Percentiles rank a stretch among this genome's conserved stretches.
Evolutionary conservation across 2,888 invertebrate species (phyloP).

Genomic region (Cheilosia urbana): DNA sequence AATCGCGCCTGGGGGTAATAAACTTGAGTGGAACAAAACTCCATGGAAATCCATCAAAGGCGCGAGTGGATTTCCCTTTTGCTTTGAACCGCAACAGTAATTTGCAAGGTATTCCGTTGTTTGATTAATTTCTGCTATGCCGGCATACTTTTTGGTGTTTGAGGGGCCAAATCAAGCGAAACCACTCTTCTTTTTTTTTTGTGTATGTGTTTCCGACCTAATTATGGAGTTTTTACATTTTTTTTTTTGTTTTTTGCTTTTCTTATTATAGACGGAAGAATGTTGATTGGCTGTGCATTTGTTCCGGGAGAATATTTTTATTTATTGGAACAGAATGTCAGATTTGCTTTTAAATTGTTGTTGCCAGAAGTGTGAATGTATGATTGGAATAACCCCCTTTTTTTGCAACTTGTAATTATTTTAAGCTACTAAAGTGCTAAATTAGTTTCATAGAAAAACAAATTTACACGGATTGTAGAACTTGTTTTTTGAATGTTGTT

Average conservation of each 20-base stretch:
- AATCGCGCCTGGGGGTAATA: constrained; percentile 35
- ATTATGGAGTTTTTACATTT: constrained; percentile 9
- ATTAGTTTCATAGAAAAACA: no score
- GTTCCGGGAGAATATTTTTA: constrained; percentile 8
- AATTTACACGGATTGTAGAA: no score
- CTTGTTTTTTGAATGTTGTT: no score
- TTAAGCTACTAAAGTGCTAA: no score
- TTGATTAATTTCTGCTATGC: constrained; percentile 25
- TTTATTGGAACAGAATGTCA: not conserved
- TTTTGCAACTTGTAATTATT: no score
- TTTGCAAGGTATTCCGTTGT: constrained; percentile 47
- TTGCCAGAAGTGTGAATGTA: not conserved
- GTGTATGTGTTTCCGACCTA: constrained; percentile 41
- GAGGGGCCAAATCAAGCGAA: constrained; percentile 60
- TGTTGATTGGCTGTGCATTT: constrained; percentile 6
- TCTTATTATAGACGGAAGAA: constrained; percentile 1
- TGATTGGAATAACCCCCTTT: no score
- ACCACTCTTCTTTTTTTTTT: constrained; percentile 10
- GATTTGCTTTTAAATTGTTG: not conserved
- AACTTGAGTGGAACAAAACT: constrained; percentile 42
- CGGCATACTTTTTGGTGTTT: constrained; percentile 40
- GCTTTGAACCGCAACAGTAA: constrained; percentile 63
- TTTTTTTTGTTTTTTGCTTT: not conserved
- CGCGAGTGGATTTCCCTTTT: constrained; percentile 51
- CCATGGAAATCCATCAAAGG: constrained; percentile 40